Conservation (phyloP, 2,888 invertebrate species). For the Myathropa florea region DNA sequence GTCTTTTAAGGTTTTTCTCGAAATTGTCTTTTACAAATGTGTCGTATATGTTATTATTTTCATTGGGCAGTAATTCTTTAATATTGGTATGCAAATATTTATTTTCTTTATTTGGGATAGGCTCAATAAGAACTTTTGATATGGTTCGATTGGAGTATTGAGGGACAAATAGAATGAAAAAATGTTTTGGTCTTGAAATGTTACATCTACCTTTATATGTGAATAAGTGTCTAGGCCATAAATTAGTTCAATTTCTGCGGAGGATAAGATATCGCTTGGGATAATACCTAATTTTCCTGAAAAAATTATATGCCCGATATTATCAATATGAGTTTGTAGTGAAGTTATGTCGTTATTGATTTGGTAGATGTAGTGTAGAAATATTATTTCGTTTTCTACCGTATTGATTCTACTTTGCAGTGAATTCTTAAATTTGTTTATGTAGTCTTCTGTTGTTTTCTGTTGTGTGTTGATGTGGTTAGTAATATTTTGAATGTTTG, state of each 20-base stretch:
- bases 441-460: slow-evolving; percentile 1
- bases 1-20: neutral
- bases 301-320: slow-evolving; percentile 60
- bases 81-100: slow-evolving; percentile 48
- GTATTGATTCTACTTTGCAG: slow-evolving; percentile 59
- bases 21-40: neutral
- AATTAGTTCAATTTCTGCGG: slow-evolving; percentile 50
- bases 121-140: no score
- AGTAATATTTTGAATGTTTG: slow-evolving; percentile 12
- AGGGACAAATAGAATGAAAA: no score
- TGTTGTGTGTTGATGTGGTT: slow-evolving; percentile 22
- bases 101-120: neutral
- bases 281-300: slow-evolving; percentile 64
- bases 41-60: neutral
- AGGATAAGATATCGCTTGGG: slow-evolving; percentile 55
- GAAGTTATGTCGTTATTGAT: slow-evolving; percentile 59
- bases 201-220: slow-evolving; percentile 51
- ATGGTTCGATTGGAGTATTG: no score
- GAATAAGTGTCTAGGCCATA: slow-evolving; percentile 56
- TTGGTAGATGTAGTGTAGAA: slow-evolving; percentile 60
- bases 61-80: slow-evolving; percentile 17
- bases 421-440: slow-evolving; percentile 33
- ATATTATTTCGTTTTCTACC: slow-evolving; percentile 62
- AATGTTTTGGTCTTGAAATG: neutral
- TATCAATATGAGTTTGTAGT: slow-evolving; percentile 50